These are phyloP conservation scores for Scrobipalpa atriplicella DNA, from an alignment of 2,888 invertebrate genomes.

Conservation along the genomic window DNA sequence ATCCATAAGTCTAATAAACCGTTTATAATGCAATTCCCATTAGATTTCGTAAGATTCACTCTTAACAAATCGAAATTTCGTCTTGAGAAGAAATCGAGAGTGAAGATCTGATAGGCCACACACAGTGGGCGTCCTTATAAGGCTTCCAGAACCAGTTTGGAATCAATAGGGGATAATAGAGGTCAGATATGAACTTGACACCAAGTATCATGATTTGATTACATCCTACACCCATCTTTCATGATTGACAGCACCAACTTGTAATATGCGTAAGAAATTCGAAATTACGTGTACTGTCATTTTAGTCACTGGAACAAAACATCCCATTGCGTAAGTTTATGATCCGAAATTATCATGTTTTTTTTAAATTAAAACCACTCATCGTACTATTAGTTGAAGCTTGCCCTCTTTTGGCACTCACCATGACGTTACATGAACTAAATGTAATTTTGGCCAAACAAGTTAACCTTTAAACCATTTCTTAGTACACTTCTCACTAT, in stretches of 20 bases:
- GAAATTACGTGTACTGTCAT: not conserved
- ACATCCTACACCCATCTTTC: conserved; percentile 29
- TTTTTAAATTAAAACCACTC: too few relatives aligned
- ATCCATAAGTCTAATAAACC: conserved; percentile 19
- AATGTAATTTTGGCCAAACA: too few relatives aligned
- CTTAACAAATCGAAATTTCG: conserved; percentile 38
- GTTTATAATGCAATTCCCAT: conserved; percentile 29
- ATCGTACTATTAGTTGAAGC: too few relatives aligned
- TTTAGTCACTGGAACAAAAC: not conserved
- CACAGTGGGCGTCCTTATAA: conserved; percentile 42
- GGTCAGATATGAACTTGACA: conserved; percentile 38
- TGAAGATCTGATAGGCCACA: conserved; percentile 32
- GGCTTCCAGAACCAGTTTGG: conserved; percentile 35
- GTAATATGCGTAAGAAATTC: not conserved
- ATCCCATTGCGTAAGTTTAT: too few relatives aligned
- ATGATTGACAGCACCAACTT: conserved; percentile 37
- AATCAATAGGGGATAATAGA: conserved; percentile 32
- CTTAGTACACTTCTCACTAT: too few relatives aligned
- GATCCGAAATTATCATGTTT: too few relatives aligned
- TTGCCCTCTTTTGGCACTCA: too few relatives aligned
- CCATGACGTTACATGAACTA: too few relatives aligned
- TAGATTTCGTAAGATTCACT: conserved; percentile 39
- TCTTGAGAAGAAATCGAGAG: conserved; percentile 43
- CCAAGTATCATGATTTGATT: conserved; percentile 35
- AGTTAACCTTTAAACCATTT: too few relatives aligned